Base-by-base conservation (phyloP, 2,113 vertebrate species). In the Eira barbara region DNA sequence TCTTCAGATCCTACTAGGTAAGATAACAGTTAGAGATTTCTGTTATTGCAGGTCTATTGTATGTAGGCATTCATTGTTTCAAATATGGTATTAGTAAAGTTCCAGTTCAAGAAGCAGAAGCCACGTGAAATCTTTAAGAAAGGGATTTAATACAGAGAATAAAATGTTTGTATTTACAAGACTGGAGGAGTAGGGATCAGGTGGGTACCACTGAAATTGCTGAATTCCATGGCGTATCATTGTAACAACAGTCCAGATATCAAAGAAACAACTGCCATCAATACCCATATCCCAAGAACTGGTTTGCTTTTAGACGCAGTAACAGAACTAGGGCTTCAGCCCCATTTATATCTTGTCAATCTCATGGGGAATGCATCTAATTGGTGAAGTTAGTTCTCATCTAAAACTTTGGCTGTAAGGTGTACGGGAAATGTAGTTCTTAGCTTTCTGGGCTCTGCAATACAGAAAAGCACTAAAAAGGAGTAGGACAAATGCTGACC, bases 31-130 rank as follows among this genome's bases (percentile, higher is more conserved):
- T 69, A 39, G 6, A 65, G 23, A 47, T 79, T 73, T 79, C 4
- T 25, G 34, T 79, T 7, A 0, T 47, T 47, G 31, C 3, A 42
- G 14, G 36, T 73, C 18, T 57, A 29, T 7, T 29, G 8, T 18
- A n/a, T n/a, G 18, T 45, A 23, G 61, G 39, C 34, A 79, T 80
- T 73, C 47, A n/a, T 42, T 12, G 17, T 34, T 36, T 61, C 9
- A 81, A 25, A 78, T 59, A 61, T 14, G 21, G 9, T 31, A 80
- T 59, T 18, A 20, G 17, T 57, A 39, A 89, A 88, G 13, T 89
- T 88, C 25, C 27, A 91, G 34, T 27, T 74, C 42, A 89, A 94
- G n/a, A 92, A 80, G 83, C 3, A n/a, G 20, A 65, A 89, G 17
- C 13, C 18, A 83, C 12, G 29, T 47, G 15, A 65, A 39, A 45